phyloP scores from a whole-genome alignment of 2,888 invertebrate species.

The Polyploca ridens region DNA sequence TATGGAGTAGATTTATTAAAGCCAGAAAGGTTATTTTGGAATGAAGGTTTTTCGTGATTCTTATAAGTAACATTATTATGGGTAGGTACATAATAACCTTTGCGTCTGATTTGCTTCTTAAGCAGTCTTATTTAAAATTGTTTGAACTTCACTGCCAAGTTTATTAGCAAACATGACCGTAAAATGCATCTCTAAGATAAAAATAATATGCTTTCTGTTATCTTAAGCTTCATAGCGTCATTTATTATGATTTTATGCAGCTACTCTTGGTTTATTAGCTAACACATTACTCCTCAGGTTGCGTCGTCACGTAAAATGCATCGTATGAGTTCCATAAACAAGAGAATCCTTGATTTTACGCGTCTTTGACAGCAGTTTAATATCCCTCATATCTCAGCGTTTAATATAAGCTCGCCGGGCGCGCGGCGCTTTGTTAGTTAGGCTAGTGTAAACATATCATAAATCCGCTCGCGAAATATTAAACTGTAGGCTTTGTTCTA shows the following conservation, averaged over 20 bases:
- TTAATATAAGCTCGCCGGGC: background rate
- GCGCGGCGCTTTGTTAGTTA: background rate
- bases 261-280: background rate
- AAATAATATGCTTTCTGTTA: background rate
- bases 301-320: slow-evolving; percentile 5
- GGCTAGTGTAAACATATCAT: slow-evolving; percentile 27
- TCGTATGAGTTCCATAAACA: background rate
- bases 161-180: background rate
- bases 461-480: slow-evolving; percentile 49
- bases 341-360: background rate
- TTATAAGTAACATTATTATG: no score
- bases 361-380: background rate
- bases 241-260: slow-evolving; percentile 5
- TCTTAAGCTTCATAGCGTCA: background rate
- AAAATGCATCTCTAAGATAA: background rate
- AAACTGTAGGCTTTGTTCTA: slow-evolving; percentile 48
- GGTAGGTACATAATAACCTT: no score
- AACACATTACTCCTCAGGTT: background rate
- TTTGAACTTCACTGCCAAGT: background rate
- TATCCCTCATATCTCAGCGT: background rate
- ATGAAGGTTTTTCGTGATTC: background rate
- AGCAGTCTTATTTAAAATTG: no score
- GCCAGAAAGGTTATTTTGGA: background rate
- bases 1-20: no score
- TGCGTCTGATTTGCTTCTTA: no score